Evolutionary conservation across 1,140 invertebrate genomes (phyloP).

Genomic region (Hormaphis cornu): DNA sequence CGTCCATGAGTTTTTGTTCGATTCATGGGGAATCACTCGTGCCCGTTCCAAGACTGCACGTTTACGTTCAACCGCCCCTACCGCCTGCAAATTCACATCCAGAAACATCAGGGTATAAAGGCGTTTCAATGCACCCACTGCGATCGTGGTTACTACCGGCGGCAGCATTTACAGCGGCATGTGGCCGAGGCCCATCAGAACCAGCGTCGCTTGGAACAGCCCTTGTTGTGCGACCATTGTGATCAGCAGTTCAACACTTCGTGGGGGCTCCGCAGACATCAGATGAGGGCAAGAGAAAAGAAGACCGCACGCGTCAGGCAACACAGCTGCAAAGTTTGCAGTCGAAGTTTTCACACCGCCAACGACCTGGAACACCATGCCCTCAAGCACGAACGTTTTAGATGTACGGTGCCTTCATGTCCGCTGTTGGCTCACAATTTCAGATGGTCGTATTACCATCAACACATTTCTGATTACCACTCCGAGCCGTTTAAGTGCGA

Average conservation of each 20-base stretch:
- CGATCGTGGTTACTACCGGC: background rate
- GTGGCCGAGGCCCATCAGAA: constrained; percentile 1
- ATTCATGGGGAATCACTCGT: background rate
- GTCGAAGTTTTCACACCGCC: background rate
- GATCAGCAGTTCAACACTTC: background rate
- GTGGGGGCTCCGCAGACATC: constrained; percentile 10
- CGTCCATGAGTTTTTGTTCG: background rate
- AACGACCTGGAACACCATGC: background rate
- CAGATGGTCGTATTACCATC: background rate
- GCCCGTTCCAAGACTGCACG: background rate
- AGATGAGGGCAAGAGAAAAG: background rate
- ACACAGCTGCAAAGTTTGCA: background rate
- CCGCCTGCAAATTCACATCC: constrained; percentile 1
- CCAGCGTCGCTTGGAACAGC: background rate
- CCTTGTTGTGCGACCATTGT: background rate
- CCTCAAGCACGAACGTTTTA: background rate
- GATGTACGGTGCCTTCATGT: background rate
- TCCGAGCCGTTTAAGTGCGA: background rate
- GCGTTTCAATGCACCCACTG: background rate
- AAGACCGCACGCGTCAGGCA: background rate
- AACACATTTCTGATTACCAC: background rate
- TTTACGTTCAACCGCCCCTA: constrained; percentile 2
- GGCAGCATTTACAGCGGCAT: background rate
- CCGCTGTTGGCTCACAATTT: background rate
- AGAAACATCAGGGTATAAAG: constrained; percentile 6